phyloP scores from a whole-genome alignment of 2,888 invertebrate species.

The Hypena proboscidalis region DNA sequence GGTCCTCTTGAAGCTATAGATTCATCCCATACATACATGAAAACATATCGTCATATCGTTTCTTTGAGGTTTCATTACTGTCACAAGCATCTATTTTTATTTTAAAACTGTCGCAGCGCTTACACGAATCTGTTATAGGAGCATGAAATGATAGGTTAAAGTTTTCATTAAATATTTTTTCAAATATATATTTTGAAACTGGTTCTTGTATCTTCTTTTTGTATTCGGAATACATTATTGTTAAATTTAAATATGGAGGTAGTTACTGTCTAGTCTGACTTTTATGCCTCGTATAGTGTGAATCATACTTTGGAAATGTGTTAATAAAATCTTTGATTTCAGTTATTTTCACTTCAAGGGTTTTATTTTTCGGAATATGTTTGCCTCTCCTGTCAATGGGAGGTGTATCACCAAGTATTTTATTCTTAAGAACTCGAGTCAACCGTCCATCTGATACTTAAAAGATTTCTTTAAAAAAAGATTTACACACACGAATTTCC shows the following conservation, averaged over 20 bases:
- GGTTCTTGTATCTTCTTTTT: constrained; percentile 12
- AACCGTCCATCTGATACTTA: constrained; percentile 25
- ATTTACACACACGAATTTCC: background rate
- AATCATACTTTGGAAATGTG: constrained; percentile 27
- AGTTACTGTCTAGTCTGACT: constrained; percentile 12
- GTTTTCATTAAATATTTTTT: constrained; percentile 18
- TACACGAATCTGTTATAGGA: constrained; percentile 1
- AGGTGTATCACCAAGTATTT: background rate
- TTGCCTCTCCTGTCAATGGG: constrained; percentile 30
- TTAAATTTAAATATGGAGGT: constrained; percentile 9
- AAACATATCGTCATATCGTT: no score
- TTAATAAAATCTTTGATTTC: constrained; percentile 28
- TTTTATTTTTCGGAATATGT: constrained; percentile 28
- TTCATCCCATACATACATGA: no score
- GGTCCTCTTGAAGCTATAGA: no score
- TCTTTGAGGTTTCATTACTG: no score
- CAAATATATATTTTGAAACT: constrained; percentile 15
- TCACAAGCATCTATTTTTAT: constrained; percentile 3
- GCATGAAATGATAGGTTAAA: constrained; percentile 3
- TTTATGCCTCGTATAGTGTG: constrained; percentile 26
- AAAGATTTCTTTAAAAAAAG: constrained; percentile 20
- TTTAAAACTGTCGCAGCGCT: background rate
- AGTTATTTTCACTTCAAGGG: constrained; percentile 19
- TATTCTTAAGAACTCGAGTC: background rate
- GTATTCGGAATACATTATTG: constrained; percentile 18